A percentile compares a stretch with the other conserved stretches of the same genome.
Evolutionary conservation across 2,113 vertebrate species (phyloP).

Genomic region (Heterocephalus glaber): DNA sequence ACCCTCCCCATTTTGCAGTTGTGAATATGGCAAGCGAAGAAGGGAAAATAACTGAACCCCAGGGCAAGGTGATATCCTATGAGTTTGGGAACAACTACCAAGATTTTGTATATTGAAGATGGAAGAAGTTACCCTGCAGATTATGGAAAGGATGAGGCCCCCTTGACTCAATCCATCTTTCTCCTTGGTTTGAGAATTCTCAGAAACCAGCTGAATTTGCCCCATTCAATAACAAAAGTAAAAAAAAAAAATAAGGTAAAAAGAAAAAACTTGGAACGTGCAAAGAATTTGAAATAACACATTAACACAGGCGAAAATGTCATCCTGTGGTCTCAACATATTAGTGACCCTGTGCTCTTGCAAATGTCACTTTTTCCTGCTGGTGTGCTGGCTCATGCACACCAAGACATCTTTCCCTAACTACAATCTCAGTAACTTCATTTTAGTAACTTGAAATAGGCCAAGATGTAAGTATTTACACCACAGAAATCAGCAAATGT

Average conservation of each 20-base stretch:
- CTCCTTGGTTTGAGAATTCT: not conserved
- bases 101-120: not conserved
- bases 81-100: not conserved
- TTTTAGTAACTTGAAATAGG: not conserved
- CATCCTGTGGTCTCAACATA: not conserved
- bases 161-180: not conserved
- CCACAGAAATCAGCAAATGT: constrained; percentile 22
- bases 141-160: not conserved
- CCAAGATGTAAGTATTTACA: not conserved
- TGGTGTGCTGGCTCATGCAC: not conserved
- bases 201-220: constrained; percentile 13
- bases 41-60: not conserved
- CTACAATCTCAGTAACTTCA: not conserved
- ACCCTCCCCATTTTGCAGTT: not conserved
- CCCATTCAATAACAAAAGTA: not conserved
- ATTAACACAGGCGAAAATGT: not conserved
- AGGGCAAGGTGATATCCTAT: not conserved
- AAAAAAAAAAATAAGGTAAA: not conserved
- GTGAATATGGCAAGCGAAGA: not conserved
- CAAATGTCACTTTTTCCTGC: not conserved
- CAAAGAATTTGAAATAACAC: constrained; percentile 47
- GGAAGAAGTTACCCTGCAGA: not conserved
- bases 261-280: not conserved
- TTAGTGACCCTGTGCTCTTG: not conserved
- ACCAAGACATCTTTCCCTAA: not conserved